These are phyloP conservation scores for Trileptium ribeirensis DNA, from an alignment of 2,888 invertebrate genomes.

Conservation along the genomic window DNA sequence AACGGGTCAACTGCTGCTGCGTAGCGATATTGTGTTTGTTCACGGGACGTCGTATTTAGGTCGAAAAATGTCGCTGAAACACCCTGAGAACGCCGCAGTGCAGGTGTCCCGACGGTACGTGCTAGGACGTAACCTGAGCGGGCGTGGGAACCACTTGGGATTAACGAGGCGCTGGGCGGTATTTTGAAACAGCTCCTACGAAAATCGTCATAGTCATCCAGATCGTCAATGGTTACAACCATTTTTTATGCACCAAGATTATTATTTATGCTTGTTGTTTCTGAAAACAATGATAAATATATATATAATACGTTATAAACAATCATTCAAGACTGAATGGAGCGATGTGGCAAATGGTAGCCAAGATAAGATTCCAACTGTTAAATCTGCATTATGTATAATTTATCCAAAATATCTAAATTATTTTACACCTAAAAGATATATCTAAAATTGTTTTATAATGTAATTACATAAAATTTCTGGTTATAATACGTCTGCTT, in stretches of 20 bases:
- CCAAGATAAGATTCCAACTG: too few relatives aligned
- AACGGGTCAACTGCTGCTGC: not conserved
- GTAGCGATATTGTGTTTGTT: not conserved
- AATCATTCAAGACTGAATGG: too few relatives aligned
- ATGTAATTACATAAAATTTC: too few relatives aligned
- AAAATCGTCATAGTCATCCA: not conserved
- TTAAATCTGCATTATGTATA: too few relatives aligned
- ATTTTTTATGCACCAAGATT: not conserved
- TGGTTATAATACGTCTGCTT: too few relatives aligned
- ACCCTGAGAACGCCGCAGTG: not conserved
- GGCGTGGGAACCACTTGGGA: not conserved
- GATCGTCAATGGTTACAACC: not conserved
- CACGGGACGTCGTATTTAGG: not conserved
- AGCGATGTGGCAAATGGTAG: too few relatives aligned
- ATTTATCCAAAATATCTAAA: too few relatives aligned
- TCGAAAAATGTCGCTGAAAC: not conserved
- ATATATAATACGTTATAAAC: too few relatives aligned
- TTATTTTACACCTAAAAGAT: too few relatives aligned
- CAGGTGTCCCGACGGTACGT: not conserved
- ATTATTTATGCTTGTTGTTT: too few relatives aligned
- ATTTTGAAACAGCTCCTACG: not conserved
- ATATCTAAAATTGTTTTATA: too few relatives aligned
- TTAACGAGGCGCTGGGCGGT: not conserved
- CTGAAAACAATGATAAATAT: too few relatives aligned
- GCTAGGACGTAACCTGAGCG: not conserved